These are phyloP conservation scores for Prionailurus viverrinus DNA, from an alignment of 2,113 vertebrate genomes.

Conservation along the genomic window DNA sequence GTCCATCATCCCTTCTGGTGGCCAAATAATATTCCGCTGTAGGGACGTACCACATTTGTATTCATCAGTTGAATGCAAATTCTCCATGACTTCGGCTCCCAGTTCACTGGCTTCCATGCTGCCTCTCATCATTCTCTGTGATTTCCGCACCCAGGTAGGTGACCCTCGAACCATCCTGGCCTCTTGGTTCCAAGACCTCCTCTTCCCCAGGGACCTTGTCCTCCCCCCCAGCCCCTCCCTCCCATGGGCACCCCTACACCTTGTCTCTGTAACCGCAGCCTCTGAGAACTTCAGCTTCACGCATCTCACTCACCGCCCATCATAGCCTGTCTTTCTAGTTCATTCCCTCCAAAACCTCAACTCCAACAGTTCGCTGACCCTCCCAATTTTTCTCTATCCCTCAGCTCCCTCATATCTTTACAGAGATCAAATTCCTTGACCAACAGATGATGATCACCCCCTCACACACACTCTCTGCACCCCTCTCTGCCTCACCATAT, in stretches of 20 bases:
- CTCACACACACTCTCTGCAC: not conserved
- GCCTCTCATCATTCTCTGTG: not conserved
- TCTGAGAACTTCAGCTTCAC: not conserved
- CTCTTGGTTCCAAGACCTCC: not conserved
- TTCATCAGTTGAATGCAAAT: not conserved
- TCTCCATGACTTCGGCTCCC: not conserved
- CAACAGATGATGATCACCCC: not conserved
- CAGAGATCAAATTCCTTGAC: not conserved
- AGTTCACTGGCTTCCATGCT: too few species aligned
- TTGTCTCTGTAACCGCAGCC: not conserved
- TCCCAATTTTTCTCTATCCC: not conserved
- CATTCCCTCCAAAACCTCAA: slow-evolving; percentile 7
- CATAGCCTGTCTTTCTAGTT: not conserved
- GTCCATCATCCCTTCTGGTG: not conserved
- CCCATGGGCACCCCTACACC: not conserved
- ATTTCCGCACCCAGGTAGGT: not conserved
- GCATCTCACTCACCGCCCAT: not conserved
- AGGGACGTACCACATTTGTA: not conserved
- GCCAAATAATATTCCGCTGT: not conserved
- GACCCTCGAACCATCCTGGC: not conserved
- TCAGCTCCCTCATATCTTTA: not conserved
- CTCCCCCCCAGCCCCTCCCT: not conserved
- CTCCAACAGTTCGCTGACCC: not conserved
- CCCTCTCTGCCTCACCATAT: not conserved
- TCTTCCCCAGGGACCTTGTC: not conserved